Conservation (phyloP, 2,113 vertebrate species). For the Pachypanchax playfairii region DNA sequence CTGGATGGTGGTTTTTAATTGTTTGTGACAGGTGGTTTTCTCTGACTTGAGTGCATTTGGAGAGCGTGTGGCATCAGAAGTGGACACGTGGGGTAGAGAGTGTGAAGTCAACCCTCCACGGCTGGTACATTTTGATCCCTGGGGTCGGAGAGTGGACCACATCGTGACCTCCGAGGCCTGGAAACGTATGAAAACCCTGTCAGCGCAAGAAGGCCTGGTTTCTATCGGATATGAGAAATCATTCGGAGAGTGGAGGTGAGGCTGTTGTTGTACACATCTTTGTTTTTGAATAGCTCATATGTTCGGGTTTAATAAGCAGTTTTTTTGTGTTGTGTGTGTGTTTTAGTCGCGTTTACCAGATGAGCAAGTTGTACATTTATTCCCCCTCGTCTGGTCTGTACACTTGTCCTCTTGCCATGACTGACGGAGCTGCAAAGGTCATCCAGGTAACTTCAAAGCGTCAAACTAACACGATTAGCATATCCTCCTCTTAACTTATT, state of each 20-base stretch:
- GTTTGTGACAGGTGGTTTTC: constrained; percentile 59
- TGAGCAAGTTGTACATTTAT: constrained; percentile 86
- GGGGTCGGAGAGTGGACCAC: constrained; percentile 78
- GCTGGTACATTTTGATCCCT: constrained; percentile 78
- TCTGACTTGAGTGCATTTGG: constrained; percentile 81
- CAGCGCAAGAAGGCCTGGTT: constrained; percentile 80
- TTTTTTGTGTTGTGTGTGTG: constrained; percentile 20
- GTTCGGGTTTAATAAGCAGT: neutral
- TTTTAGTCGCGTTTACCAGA: constrained; percentile 84
- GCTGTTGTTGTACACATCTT: neutral
- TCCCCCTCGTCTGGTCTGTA: constrained; percentile 81
- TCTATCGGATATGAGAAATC: constrained; percentile 82
- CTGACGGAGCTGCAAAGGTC: constrained; percentile 89
- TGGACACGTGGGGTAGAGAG: constrained; percentile 77
- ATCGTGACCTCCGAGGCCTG: constrained; percentile 81
- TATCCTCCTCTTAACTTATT: neutral
- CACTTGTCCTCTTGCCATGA: constrained; percentile 87
- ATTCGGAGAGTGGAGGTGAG: constrained; percentile 81
- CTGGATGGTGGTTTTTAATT: neutral
- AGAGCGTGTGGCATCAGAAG: constrained; percentile 70
- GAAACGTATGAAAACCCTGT: constrained; percentile 83
- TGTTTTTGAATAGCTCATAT: neutral
- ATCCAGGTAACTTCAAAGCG: constrained; percentile 79
- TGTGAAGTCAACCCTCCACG: constrained; percentile 80
- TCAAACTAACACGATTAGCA: neutral